phyloP scores from a whole-genome alignment of 2,888 invertebrate species.

The Cartodere bifasciata region DNA sequence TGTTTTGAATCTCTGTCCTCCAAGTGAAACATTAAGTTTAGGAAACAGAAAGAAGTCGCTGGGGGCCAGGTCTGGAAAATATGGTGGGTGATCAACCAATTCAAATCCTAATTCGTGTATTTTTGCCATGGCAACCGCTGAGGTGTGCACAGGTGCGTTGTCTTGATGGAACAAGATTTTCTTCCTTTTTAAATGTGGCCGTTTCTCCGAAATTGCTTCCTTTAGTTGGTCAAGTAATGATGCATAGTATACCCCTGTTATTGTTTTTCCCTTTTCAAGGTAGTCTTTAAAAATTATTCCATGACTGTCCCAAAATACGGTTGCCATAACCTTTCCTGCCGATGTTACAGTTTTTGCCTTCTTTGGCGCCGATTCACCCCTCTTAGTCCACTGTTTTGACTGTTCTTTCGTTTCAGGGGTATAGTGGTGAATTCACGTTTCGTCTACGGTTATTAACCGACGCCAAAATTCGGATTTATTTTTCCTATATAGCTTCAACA shows the following conservation, averaged over 20 bases:
- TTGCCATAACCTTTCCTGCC: constrained; percentile 20
- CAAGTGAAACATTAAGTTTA: constrained; percentile 6
- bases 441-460: too few species aligned
- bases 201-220: constrained; percentile 20
- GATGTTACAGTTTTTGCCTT: constrained; percentile 1
- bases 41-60: constrained; percentile 9
- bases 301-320: constrained; percentile 24
- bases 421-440: constrained; percentile 27
- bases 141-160: constrained; percentile 3
- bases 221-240: not conserved
- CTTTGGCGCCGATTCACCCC: constrained; percentile 4
- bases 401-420: constrained; percentile 23
- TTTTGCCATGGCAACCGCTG: constrained; percentile 4
- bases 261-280: constrained; percentile 23
- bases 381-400: constrained; percentile 7
- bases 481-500: too few species aligned
- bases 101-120: constrained; percentile 4
- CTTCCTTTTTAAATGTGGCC: too few species aligned
- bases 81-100: constrained; percentile 9
- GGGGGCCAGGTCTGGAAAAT: constrained; percentile 11
- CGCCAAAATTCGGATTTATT: too few species aligned
- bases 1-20: too few species aligned
- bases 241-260: constrained; percentile 22
- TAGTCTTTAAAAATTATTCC: constrained; percentile 23
- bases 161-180: constrained; percentile 1